These are phyloP conservation scores for Lutjanus erythropterus DNA, from an alignment of 2,113 vertebrate genomes.

Conservation along the genomic window DNA sequence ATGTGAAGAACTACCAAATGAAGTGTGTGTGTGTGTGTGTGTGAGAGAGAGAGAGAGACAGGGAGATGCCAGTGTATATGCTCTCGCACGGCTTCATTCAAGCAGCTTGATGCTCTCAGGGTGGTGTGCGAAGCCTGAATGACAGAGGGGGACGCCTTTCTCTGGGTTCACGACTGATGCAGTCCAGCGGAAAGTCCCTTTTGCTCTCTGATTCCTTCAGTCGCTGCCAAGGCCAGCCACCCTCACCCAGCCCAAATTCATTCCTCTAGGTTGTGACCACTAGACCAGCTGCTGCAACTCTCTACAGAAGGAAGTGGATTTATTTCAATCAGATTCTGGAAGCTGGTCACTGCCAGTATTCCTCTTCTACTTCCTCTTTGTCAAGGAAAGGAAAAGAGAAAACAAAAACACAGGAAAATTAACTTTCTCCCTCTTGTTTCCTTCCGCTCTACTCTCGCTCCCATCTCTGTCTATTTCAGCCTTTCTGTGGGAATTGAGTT, in stretches of 20 bases:
- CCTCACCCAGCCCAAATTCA: slow-evolving; percentile 41
- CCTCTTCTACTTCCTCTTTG: slow-evolving; percentile 39
- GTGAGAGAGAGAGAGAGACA: not conserved
- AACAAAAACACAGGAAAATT: slow-evolving; percentile 56
- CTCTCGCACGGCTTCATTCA: slow-evolving; percentile 13
- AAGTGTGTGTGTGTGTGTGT: not conserved
- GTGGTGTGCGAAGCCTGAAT: not conserved
- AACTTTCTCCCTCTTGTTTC: slow-evolving; percentile 43
- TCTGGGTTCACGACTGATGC: slow-evolving; percentile 39
- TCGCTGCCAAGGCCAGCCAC: slow-evolving; percentile 35
- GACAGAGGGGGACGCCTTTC: slow-evolving; percentile 31
- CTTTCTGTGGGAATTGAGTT: slow-evolving; percentile 53
- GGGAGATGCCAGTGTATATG: not conserved
- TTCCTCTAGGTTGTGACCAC: slow-evolving; percentile 48
- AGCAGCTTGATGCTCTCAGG: slow-evolving; percentile 2
- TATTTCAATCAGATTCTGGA: slow-evolving; percentile 52
- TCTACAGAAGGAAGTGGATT: slow-evolving; percentile 39
- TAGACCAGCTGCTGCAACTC: slow-evolving; percentile 52
- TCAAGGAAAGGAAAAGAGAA: slow-evolving; percentile 49
- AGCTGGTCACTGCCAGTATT: slow-evolving; percentile 36
- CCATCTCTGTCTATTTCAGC: slow-evolving; percentile 5
- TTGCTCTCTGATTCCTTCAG: slow-evolving; percentile 42
- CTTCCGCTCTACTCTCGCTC: not conserved
- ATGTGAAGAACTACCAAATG: not conserved
- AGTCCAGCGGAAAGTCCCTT: slow-evolving; percentile 66